Evolutionary conservation across 1,140 invertebrate genomes (phyloP).

Genomic region (Diorhabda elongata): DNA sequence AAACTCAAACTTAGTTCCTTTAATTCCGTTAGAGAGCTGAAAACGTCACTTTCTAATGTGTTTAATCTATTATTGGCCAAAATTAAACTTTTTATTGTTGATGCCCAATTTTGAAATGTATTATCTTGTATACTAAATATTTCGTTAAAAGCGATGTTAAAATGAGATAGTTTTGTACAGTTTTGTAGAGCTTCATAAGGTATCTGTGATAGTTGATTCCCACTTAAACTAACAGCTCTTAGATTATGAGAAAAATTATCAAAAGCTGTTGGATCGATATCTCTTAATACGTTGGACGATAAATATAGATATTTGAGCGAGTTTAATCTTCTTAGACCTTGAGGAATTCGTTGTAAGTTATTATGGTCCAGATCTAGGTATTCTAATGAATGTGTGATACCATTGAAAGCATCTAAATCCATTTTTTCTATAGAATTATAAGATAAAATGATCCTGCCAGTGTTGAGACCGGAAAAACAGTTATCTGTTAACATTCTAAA

Average conservation of each 20-base stretch:
- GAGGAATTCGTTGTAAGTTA: constrained; percentile 62
- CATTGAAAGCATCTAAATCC: constrained; percentile 66
- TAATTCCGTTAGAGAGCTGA: constrained; percentile 64
- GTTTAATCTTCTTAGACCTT: constrained; percentile 60
- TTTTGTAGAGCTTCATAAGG: constrained; percentile 64
- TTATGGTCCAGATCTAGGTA: constrained; percentile 82
- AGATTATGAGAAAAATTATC: constrained; percentile 57
- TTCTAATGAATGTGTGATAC: constrained; percentile 68
- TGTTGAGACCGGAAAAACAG: constrained; percentile 63
- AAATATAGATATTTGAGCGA: constrained; percentile 76
- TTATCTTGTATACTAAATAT: constrained; percentile 69
- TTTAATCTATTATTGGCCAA: constrained; percentile 80
- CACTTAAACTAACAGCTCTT: constrained; percentile 73
- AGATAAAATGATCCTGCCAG: constrained; percentile 72
- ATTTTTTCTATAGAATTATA: constrained; percentile 68
- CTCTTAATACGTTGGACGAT: constrained; percentile 70
- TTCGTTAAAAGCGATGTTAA: constrained; percentile 84
- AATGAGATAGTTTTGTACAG: constrained; percentile 68
- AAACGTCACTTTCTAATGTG: constrained; percentile 67
- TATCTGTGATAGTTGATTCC: constrained; percentile 70
- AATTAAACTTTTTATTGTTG: constrained; percentile 74
- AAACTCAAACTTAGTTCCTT: constrained; percentile 85
- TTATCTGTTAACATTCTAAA: constrained; percentile 59
- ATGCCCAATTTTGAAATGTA: constrained; percentile 71
- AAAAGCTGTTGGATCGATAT: constrained; percentile 56